Conservation (phyloP, 2,888 invertebrate species). For the Eustalomyia histrio region DNA sequence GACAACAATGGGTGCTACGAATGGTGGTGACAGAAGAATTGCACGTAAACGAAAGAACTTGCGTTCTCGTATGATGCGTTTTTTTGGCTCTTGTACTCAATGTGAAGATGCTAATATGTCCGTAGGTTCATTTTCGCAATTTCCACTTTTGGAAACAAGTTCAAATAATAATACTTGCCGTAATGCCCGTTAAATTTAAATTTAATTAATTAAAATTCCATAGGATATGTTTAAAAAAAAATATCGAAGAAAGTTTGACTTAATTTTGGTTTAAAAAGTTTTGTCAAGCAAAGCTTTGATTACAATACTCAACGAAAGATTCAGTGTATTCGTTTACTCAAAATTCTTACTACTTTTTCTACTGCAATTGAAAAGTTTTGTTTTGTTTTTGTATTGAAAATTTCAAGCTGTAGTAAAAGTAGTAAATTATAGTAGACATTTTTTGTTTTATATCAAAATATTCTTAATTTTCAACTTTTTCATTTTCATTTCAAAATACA, state of each 20-base stretch:
- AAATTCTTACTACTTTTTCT: too few species aligned
- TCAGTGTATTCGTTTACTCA: too few species aligned
- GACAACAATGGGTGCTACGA: not conserved
- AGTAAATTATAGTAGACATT: too few species aligned
- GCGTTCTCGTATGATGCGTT: constrained; percentile 70
- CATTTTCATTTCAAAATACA: too few species aligned
- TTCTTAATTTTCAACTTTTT: too few species aligned
- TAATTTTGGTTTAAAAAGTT: not conserved
- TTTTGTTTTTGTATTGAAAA: too few species aligned
- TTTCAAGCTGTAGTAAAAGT: too few species aligned
- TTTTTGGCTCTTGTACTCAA: constrained; percentile 73
- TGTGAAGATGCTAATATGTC: constrained; percentile 70
- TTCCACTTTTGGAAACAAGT: constrained; percentile 70
- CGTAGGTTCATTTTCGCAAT: constrained; percentile 70
- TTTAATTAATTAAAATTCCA: constrained; percentile 17
- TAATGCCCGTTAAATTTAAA: constrained; percentile 60
- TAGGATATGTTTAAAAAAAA: not conserved
- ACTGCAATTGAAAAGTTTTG: too few species aligned
- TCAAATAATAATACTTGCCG: constrained; percentile 58
- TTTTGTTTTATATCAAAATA: too few species aligned
- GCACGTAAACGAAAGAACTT: constrained; percentile 49
- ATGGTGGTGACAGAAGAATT: not conserved
- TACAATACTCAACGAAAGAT: not conserved
- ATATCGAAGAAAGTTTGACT: not conserved
- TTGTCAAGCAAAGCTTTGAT: not conserved